Conservation (phyloP, 2,797 vertebrate genomes). For the Amblyraja radiata region DNA sequence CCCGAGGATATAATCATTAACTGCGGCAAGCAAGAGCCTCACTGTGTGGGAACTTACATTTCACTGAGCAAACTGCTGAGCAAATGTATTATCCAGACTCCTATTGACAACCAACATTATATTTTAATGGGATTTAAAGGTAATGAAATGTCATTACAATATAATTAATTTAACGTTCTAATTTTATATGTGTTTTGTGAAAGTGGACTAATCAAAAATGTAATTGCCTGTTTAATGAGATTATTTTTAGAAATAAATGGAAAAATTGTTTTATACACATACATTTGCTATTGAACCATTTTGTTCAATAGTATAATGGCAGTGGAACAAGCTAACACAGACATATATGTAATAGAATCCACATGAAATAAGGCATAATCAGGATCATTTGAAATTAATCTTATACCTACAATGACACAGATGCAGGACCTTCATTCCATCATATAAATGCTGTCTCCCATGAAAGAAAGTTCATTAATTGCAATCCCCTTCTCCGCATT, state of each 20-base stretch:
- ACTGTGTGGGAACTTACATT: constrained; percentile 4
- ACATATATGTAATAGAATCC: no score
- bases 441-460: no score
- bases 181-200: neutral
- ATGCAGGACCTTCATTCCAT: no score
- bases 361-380: no score
- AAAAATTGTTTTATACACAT: neutral
- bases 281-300: neutral
- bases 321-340: no score
- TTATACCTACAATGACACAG: no score
- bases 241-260: neutral
- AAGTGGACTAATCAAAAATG: neutral
- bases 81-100: neutral
- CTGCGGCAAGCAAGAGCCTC: neutral
- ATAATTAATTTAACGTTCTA: constrained; percentile 18
- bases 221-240: neutral
- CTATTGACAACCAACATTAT: neutral
- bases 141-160: neutral
- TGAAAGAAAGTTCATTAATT: no score
- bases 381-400: no score
- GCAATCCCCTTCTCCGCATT: no score
- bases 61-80: constrained; percentile 1
- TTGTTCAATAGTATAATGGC: neutral
- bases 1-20: constrained; percentile 28
- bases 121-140: neutral